Evolutionary conservation across 2,888 invertebrate species (phyloP).

Genomic region (Aricia artaxerxes): DNA sequence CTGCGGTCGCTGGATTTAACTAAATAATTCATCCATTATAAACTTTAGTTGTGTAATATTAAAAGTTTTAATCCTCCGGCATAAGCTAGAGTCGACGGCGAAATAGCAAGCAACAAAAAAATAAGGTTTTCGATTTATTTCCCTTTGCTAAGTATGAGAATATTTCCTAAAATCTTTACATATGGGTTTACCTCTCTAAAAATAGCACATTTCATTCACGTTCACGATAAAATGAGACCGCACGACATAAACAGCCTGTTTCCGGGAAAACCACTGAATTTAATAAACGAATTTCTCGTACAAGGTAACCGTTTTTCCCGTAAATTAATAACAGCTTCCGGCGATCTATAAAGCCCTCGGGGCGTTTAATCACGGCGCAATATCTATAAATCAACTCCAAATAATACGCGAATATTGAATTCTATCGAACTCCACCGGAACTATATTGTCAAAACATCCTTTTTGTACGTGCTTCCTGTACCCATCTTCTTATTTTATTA

Average conservation of each 20-base stretch:
- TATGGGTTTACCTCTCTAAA: neutral
- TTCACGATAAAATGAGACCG: neutral
- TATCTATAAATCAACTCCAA: slow-evolving; percentile 26
- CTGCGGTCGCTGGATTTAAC: slow-evolving; percentile 14
- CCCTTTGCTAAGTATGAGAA: too few species aligned
- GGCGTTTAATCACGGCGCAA: slow-evolving; percentile 26
- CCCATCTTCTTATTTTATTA: neutral
- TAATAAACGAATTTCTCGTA: slow-evolving; percentile 12
- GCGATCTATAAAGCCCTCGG: slow-evolving; percentile 23
- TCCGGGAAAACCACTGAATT: slow-evolving; percentile 3
- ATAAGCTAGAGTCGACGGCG: neutral
- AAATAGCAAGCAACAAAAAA: neutral
- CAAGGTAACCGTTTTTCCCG: slow-evolving; percentile 29
- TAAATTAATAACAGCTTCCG: slow-evolving; percentile 30
- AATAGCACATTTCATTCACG: neutral
- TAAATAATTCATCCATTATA: neutral
- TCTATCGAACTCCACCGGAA: neutral
- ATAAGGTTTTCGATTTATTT: too few species aligned
- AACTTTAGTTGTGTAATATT: neutral
- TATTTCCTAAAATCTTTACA: too few species aligned
- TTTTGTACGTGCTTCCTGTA: neutral
- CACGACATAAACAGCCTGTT: neutral
- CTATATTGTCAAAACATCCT: neutral
- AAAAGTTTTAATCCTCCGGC: slow-evolving; percentile 4
- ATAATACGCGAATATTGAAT: slow-evolving; percentile 24